Percentiles rank a stretch among this genome's conserved stretches.
Evolutionary conservation across 2,113 vertebrate genomes (phyloP).

Genomic region (Phyllostomus hastatus): DNA sequence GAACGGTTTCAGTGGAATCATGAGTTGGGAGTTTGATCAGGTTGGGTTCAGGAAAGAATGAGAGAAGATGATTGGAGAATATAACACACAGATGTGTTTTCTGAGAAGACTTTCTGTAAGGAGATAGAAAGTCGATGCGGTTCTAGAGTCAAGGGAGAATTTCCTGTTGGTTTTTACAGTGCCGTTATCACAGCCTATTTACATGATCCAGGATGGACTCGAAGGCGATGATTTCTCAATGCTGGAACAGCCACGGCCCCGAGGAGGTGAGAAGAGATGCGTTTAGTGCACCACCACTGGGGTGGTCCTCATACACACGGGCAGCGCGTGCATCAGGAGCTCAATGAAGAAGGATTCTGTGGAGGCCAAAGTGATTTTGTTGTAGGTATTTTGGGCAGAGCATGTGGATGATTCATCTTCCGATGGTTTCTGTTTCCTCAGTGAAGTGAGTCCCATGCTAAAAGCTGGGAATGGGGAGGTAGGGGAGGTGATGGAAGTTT

Average conservation of each 20-base stretch:
- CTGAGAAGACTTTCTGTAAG: background rate
- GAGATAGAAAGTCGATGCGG: background rate
- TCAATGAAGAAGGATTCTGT: background rate
- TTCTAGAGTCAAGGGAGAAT: background rate
- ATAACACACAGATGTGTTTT: background rate
- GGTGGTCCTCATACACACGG: background rate
- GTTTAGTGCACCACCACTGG: too few species aligned
- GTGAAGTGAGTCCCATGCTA: background rate
- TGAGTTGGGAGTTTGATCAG: background rate
- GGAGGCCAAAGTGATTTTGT: background rate
- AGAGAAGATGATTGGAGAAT: background rate
- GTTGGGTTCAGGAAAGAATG: background rate
- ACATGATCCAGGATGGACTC: background rate
- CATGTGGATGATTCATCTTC: background rate
- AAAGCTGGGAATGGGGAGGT: background rate
- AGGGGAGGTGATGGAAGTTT: background rate
- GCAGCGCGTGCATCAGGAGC: background rate
- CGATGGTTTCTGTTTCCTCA: background rate
- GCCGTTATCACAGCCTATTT: background rate
- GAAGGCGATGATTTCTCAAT: background rate
- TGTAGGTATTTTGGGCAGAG: background rate
- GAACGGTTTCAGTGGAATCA: background rate
- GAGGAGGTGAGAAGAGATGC: background rate
- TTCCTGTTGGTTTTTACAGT: background rate
- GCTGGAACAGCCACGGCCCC: background rate